These are phyloP conservation scores for Girardinus metallicus DNA, from an alignment of 2,797 vertebrate genomes.

Conservation along the genomic window DNA sequence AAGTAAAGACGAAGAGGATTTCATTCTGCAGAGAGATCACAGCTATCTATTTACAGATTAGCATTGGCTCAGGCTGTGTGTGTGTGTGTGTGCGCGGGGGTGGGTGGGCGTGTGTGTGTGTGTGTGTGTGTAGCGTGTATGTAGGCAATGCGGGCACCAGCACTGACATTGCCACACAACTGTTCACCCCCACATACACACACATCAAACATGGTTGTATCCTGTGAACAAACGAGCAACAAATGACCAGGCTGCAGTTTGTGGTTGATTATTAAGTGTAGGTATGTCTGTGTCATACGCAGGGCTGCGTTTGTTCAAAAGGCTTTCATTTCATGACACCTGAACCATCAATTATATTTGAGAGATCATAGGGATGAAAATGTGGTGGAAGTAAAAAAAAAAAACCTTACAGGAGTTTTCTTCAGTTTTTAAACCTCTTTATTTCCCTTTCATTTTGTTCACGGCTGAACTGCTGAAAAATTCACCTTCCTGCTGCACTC, in stretches of 20 bases:
- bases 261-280: conserved; percentile 3
- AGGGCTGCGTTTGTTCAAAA: conserved; percentile 18
- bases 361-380: not conserved
- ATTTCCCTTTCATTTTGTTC: not conserved
- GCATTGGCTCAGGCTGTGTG: conserved; percentile 44
- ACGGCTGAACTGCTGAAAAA: not conserved
- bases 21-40: conserved; percentile 60
- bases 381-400: not conserved
- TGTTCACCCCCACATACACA: not conserved
- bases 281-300: conserved; percentile 40
- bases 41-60: conserved; percentile 73
- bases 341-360: not conserved
- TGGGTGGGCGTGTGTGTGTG: not conserved
- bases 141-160: conserved; percentile 5
- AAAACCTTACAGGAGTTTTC: not conserved
- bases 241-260: conserved; percentile 30
- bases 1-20: conserved; percentile 49
- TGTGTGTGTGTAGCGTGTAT: conserved; percentile 12
- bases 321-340: not conserved
- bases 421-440: not conserved
- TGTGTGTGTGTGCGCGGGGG: conserved; percentile 22
- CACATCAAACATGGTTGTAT: conserved; percentile 21
- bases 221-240: conserved; percentile 27
- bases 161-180: conserved; percentile 2
- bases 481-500: not conserved